Percentiles rank a stretch among this genome's conserved stretches.
Conservation (phyloP, 2,113 vertebrate species). For the Chrysemys picta region DNA sequence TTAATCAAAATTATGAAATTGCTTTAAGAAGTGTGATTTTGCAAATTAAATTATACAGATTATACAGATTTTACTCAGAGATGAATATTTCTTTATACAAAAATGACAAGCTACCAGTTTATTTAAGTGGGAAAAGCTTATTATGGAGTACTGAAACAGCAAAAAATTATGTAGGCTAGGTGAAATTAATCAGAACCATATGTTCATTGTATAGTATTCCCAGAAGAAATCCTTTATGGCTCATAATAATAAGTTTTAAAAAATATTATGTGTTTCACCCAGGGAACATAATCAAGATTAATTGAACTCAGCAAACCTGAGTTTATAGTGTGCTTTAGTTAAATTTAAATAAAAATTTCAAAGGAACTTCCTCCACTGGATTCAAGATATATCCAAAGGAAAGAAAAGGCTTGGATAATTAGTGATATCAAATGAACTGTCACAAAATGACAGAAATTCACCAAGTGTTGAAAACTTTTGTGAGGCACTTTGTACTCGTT, state of each 20-base stretch:
- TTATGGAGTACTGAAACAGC: neutral
- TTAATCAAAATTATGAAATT: neutral
- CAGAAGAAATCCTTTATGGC: neutral
- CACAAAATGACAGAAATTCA: neutral
- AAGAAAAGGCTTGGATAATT: neutral
- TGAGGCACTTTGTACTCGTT: neutral
- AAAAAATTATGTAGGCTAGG: neutral
- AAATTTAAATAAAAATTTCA: conserved; percentile 59
- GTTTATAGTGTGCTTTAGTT: conserved; percentile 14
- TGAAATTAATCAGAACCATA: conserved; percentile 28
- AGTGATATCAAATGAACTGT: neutral
- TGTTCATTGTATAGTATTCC: neutral
- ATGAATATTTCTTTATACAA: neutral
- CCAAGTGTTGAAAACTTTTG: neutral
- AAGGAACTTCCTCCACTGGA: conserved; percentile 10
- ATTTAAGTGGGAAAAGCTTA: neutral
- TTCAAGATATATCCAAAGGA: conserved; percentile 38
- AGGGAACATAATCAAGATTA: conserved; percentile 52
- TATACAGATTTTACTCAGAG: neutral
- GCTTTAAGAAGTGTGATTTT: neutral
- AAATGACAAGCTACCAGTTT: neutral
- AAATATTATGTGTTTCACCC: conserved; percentile 6
- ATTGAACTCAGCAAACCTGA: conserved; percentile 14
- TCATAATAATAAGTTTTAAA: neutral
- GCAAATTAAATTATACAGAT: neutral